Evolutionary conservation across 2,797 vertebrate genomes (phyloP).

Genomic region (Sarcophilus harrisii): DNA sequence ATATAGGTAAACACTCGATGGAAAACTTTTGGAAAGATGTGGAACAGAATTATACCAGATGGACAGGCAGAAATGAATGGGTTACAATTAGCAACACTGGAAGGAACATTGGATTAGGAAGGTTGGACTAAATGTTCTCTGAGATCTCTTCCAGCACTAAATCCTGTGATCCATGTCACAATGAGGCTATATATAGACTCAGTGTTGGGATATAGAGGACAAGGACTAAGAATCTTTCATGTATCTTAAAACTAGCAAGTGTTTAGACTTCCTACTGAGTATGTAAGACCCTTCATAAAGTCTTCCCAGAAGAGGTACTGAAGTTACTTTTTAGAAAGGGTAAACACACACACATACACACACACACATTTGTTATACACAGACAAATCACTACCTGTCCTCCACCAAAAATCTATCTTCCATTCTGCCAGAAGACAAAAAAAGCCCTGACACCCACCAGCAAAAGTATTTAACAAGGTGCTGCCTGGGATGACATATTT

Average conservation of each 20-base stretch:
- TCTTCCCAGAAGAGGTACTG: neutral
- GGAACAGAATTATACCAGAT: neutral
- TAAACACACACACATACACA: neutral
- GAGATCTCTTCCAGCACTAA: neutral
- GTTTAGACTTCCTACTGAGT: neutral
- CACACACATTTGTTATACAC: too few relatives aligned
- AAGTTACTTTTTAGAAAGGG: neutral
- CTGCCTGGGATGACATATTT: constrained; percentile 66
- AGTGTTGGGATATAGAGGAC: neutral
- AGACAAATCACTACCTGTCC: neutral
- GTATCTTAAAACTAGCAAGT: neutral
- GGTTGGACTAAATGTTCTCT: neutral
- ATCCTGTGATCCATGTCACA: neutral
- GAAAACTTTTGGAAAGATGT: neutral
- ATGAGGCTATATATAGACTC: neutral
- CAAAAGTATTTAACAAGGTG: constrained; percentile 26
- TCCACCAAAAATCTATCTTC: constrained; percentile 54
- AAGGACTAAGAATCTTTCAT: neutral
- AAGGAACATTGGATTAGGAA: neutral
- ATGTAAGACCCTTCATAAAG: neutral
- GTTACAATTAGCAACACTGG: neutral
- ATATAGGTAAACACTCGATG: neutral
- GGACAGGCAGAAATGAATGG: neutral
- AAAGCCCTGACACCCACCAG: constrained; percentile 68
- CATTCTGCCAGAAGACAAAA: constrained; percentile 70